phyloP scores from a whole-genome alignment of 1,140 invertebrate species.

The Ericerus pela region DNA sequence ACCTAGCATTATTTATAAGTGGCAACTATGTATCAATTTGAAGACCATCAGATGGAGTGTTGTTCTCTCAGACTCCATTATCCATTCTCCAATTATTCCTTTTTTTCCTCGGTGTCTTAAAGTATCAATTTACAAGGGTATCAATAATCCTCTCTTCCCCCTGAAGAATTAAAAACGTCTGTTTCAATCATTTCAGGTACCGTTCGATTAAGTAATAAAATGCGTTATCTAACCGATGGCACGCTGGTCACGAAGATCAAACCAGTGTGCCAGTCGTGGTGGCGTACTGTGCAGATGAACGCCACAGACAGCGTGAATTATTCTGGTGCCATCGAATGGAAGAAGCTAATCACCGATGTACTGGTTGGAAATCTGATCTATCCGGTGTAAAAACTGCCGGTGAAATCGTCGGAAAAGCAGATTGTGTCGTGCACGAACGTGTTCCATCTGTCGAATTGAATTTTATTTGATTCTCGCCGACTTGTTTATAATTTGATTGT shows the following conservation, averaged over 20 bases:
- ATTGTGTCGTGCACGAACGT: no score
- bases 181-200: conserved; percentile 29
- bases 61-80: no score
- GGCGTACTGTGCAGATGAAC: conserved; percentile 32
- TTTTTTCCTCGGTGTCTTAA: background rate
- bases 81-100: no score
- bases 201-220: conserved; percentile 28
- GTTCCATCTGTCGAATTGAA: no score
- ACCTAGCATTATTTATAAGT: no score
- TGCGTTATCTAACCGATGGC: conserved; percentile 22
- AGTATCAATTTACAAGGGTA: background rate
- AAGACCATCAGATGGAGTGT: no score
- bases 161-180: conserved; percentile 16
- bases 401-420: no score
- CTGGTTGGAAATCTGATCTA: conserved; percentile 36
- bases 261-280: conserved; percentile 32
- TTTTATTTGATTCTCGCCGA: no score
- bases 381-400: no score
- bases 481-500: no score
- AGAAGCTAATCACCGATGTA: conserved; percentile 31
- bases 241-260: conserved; percentile 28
- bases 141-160: conserved; percentile 15
- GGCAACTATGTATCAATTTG: no score
- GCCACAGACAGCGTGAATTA: conserved; percentile 33
- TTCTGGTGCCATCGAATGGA: conserved; percentile 34